Evolutionary conservation across 2,888 invertebrate species (phyloP).

Genomic region (Adineta ricciae): DNA sequence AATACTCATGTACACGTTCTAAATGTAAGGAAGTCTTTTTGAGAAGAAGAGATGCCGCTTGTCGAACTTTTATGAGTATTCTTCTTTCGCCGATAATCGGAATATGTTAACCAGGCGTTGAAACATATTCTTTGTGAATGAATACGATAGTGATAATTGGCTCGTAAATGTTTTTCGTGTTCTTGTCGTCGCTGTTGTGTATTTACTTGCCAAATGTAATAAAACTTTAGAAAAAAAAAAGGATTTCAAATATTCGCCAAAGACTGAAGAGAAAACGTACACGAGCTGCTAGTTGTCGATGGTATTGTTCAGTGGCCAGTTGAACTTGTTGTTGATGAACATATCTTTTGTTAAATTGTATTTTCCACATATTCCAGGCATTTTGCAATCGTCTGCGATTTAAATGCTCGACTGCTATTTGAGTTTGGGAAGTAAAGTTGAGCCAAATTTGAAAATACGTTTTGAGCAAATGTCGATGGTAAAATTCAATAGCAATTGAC

Average conservation of each 20-base stretch:
- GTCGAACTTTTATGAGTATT: background rate
- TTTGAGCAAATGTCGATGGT: background rate
- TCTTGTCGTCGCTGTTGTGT: background rate
- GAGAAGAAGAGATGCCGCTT: background rate
- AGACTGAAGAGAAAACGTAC: background rate
- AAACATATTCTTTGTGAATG: conserved; percentile 8
- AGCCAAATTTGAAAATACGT: background rate
- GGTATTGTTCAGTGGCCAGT: background rate
- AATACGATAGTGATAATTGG: background rate
- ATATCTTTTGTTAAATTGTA: background rate
- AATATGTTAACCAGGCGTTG: background rate
- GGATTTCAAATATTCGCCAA: background rate
- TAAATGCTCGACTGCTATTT: background rate
- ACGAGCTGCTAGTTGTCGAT: background rate
- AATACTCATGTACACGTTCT: conserved; percentile 9
- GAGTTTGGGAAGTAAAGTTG: background rate
- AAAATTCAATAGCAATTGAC: background rate
- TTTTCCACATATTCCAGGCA: conserved; percentile 3
- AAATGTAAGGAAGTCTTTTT: background rate
- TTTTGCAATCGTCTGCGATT: background rate
- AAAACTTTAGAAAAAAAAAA: background rate
- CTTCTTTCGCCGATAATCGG: background rate
- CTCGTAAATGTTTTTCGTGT: background rate
- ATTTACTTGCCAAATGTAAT: background rate
- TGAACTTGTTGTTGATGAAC: background rate